Base-by-base conservation (phyloP, 2,797 vertebrate species). In the Darevskia mixta region DNA sequence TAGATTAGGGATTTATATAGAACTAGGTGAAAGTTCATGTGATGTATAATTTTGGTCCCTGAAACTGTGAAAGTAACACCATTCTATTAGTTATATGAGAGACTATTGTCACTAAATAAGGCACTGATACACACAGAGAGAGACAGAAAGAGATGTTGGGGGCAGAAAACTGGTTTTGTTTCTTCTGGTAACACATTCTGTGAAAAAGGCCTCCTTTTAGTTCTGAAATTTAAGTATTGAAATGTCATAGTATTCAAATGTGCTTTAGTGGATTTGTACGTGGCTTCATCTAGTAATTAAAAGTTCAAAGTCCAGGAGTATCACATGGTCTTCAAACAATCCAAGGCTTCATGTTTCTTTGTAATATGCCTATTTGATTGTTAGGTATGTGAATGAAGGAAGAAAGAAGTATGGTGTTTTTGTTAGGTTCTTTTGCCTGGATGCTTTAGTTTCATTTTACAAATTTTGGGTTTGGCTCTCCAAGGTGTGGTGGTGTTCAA, bases 251-350 rank as follows among this genome's bases (percentile, higher is more conserved):
- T 83, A 32, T 92, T 93, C 71, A 32, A 72, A 92, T 87, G 92
- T 91, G 91, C 89, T 93, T 87, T 64, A 79, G 72, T 94, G 92
- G 92, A 92, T 94, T 95, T 92, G 87, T 89, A 92, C 23, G 87
- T 90, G 41, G 88, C 90, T 94, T 94, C 88, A 92, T 95, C 92
- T 87, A 93, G 83, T 13, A 91, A 92, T 91, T 94, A 95, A 93
- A 90, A 90, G 93, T 94, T 95, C 94, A 93, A 88, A 95, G 94
- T 95, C 87, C 93, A 88, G 91, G 83, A 82, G 10, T 88, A 71
- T 95, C 94, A 94, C 89, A 76, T 79, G 92, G 75, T 1, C 20
- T 55, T n/a, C 79, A 87, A 87, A 66, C 87, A 91, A 88, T 79
- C 8, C 6, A 88, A 86, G 80, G 66, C 83, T 82, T 49, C 35